Conservation (phyloP, 2,888 invertebrate species). For the Folsomia candida region DNA sequence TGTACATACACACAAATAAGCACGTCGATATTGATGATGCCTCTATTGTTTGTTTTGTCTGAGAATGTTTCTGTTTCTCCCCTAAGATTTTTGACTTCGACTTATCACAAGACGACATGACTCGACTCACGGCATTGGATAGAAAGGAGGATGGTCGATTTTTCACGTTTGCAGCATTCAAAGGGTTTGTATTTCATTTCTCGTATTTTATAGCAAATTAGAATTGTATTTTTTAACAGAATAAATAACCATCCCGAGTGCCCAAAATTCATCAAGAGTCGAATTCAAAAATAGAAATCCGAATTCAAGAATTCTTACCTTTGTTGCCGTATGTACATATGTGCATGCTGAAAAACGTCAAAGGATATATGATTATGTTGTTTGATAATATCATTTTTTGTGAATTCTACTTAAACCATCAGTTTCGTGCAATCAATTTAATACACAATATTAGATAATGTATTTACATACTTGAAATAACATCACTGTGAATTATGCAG, state of each 20-base stretch:
- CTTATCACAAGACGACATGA: constrained; percentile 64
- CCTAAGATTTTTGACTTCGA: constrained; percentile 65
- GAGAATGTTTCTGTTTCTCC: not conserved
- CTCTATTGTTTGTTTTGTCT: not conserved
- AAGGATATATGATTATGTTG: no score
- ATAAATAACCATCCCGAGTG: constrained; percentile 9
- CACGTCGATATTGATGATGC: not conserved
- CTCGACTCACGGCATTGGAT: constrained; percentile 63
- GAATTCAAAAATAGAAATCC: no score
- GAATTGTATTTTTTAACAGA: not conserved
- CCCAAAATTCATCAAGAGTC: constrained; percentile 7
- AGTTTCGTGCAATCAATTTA: no score
- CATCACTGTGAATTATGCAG: no score
- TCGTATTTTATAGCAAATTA: not conserved
- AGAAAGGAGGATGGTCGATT: constrained; percentile 56
- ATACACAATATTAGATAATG: no score
- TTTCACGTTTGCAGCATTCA: constrained; percentile 21
- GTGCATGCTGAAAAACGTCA: no score
- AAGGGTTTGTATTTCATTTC: constrained; percentile 21
- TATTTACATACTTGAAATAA: no score
- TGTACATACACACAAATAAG: not conserved
- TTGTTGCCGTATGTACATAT: no score
- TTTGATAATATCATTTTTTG: no score
- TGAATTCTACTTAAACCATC: no score
- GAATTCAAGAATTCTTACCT: not conserved